These are phyloP conservation scores for Paelopatides confundens DNA, from an alignment of 53 echinoderm and acorn worm species.

Conservation along the genomic window DNA sequence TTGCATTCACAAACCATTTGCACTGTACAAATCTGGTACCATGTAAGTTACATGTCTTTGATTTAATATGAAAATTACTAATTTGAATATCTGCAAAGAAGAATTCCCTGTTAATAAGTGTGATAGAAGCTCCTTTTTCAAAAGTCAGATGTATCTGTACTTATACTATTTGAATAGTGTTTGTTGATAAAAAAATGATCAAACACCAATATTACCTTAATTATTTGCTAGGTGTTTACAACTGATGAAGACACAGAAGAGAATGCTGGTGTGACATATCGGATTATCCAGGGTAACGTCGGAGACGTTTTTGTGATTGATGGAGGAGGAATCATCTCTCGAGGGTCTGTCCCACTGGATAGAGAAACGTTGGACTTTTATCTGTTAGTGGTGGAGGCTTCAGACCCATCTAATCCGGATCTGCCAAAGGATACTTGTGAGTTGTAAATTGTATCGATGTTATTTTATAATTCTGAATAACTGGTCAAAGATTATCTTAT, in stretches of 20 bases:
- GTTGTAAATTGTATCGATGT: too few species aligned
- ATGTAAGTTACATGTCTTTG: too few species aligned
- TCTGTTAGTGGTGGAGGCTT: conserved; percentile 82
- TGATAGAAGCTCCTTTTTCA: too few species aligned
- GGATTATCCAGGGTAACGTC: conserved; percentile 77
- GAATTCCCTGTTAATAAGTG: too few species aligned
- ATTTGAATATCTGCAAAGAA: too few species aligned
- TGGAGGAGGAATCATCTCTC: conserved; percentile 66
- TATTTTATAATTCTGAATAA: too few species aligned
- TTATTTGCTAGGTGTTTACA: conserved; percentile 65
- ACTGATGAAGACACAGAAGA: conserved; percentile 73
- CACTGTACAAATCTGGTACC: too few species aligned
- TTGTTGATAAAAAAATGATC: background rate
- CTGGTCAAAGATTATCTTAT: too few species aligned
- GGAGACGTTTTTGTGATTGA: conserved; percentile 78
- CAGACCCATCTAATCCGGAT: conserved; percentile 46
- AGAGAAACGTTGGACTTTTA: conserved; percentile 82
- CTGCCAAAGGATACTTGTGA: background rate
- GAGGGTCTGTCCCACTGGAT: conserved; percentile 79
- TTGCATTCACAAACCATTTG: too few species aligned
- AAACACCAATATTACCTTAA: background rate
- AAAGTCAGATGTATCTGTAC: too few species aligned
- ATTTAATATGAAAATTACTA: too few species aligned
- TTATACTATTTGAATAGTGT: background rate
- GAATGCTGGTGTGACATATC: conserved; percentile 76